Conservation (phyloP, 2,113 vertebrate genomes). For the Grus americana region DNA sequence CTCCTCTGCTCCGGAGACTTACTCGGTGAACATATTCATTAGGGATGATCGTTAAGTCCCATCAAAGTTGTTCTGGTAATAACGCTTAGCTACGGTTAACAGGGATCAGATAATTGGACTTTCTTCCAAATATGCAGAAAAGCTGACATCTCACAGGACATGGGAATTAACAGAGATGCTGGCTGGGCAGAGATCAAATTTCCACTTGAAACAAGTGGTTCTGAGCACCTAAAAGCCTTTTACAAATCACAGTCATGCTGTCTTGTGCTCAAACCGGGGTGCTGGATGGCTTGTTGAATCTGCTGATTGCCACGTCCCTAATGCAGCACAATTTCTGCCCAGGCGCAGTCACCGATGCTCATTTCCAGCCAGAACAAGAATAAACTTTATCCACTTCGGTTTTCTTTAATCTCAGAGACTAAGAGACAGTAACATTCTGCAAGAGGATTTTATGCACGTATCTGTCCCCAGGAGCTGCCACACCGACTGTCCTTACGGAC, state of each 20-base stretch:
- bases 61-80: background rate
- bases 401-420: background rate
- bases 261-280: background rate
- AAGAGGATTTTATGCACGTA: background rate
- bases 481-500: background rate
- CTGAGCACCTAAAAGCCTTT: background rate
- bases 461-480: background rate
- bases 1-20: background rate
- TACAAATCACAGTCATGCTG: background rate
- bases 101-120: background rate
- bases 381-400: background rate
- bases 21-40: background rate
- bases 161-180: background rate
- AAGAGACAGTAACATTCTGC: background rate
- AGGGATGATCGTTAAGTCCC: background rate
- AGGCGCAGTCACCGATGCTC: background rate
- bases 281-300: background rate
- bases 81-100: background rate
- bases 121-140: background rate
- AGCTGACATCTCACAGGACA: background rate
- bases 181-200: constrained; percentile 2
- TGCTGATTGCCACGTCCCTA: background rate
- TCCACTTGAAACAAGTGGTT: background rate
- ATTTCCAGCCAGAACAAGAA: background rate
- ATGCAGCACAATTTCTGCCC: background rate